phyloP scores from a whole-genome alignment of 2,888 invertebrate genomes.

The Anaspis maculata region DNA sequence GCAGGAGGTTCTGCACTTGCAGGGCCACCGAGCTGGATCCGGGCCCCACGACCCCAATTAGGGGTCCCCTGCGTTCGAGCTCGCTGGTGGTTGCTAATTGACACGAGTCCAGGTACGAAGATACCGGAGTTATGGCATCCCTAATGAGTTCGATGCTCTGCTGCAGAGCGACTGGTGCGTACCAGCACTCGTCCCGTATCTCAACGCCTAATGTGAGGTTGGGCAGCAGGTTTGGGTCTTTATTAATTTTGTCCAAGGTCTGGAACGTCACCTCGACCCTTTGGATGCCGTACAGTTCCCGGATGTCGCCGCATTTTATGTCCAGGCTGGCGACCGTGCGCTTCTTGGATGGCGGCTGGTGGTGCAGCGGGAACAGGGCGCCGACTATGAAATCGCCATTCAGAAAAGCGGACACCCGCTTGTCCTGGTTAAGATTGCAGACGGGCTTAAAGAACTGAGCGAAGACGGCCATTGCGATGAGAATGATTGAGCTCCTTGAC shows the following conservation, averaged over 20 bases:
- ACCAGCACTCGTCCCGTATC: conserved; percentile 76
- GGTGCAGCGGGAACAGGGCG: conserved; percentile 48
- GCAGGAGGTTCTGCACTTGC: conserved; percentile 66
- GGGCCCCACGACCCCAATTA: conserved; percentile 67
- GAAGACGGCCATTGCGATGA: conserved; percentile 1
- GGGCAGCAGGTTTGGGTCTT: conserved; percentile 48
- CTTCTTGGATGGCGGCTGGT: conserved; percentile 37
- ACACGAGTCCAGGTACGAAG: conserved; percentile 19
- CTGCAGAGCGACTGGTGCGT: conserved; percentile 68
- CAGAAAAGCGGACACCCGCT: conserved; percentile 42
- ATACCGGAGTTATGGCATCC: conserved; percentile 50
- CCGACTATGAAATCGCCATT: conserved; percentile 53
- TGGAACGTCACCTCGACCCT: conserved; percentile 56
- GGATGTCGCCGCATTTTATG: conserved; percentile 50
- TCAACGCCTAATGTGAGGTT: conserved; percentile 54
- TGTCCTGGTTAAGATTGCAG: conserved; percentile 17
- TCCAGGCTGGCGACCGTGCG: conserved; percentile 27
- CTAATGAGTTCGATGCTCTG: conserved; percentile 69
- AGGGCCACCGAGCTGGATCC: conserved; percentile 64
- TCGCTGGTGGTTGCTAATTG: conserved; percentile 2
- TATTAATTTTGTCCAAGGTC: conserved; percentile 58
- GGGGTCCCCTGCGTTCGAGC: conserved; percentile 35
- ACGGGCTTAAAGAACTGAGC: neutral
- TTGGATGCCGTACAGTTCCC: conserved; percentile 71
- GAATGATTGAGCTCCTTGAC: too few relatives aligned